Evolutionary conservation across 2,888 invertebrate genomes (phyloP).

Genomic region (Drosophila lacicola): DNA sequence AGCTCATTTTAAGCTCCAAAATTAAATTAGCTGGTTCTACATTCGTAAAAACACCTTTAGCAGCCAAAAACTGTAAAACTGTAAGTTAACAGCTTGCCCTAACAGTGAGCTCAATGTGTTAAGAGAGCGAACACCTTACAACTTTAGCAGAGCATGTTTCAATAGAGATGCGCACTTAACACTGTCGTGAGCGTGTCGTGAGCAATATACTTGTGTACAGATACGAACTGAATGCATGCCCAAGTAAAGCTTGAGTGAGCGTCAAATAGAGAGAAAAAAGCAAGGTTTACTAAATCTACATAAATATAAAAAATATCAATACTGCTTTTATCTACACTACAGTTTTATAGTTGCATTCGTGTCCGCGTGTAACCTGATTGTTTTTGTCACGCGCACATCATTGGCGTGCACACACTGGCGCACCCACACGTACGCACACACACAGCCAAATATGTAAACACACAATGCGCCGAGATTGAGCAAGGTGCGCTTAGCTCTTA

Average conservation of each 20-base stretch:
- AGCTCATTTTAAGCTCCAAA: not conserved
- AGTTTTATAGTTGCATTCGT: constrained; percentile 11
- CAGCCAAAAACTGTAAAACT: constrained; percentile 4
- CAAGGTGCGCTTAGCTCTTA: constrained; percentile 79
- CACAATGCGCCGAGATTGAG: constrained; percentile 70
- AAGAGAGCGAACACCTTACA: constrained; percentile 35
- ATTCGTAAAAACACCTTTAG: not conserved
- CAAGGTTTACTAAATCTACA: not conserved
- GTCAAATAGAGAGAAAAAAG: not conserved
- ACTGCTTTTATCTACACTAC: not conserved
- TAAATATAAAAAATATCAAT: not conserved
- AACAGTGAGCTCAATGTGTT: constrained; percentile 47
- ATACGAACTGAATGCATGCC: not conserved
- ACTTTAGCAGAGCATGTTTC: constrained; percentile 12
- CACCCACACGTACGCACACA: constrained; percentile 42
- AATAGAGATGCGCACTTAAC: constrained; percentile 34
- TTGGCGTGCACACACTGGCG: constrained; percentile 48
- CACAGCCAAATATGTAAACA: constrained; percentile 39
- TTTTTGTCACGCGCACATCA: constrained; percentile 62
- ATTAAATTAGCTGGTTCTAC: constrained; percentile 1
- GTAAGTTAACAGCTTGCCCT: constrained; percentile 43
- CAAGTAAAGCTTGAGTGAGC: not conserved
- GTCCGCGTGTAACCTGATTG: constrained; percentile 39
- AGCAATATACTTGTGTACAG: not conserved
- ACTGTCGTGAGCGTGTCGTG: constrained; percentile 30